Conservation (phyloP, 2,797 vertebrate genomes). For the Falco columbarius region DNA sequence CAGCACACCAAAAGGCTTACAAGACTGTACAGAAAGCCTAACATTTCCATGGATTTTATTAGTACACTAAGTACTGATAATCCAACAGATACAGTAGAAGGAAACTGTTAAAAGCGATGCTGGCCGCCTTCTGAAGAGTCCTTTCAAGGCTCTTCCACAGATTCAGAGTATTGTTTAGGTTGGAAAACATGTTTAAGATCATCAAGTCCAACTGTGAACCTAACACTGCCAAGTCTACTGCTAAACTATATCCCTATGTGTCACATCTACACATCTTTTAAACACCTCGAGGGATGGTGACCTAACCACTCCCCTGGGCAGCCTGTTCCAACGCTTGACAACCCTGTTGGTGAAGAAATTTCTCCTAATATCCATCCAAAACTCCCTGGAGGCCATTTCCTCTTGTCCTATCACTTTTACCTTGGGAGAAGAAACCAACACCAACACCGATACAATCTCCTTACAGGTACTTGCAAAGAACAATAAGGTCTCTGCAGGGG, state of each 20-base stretch:
- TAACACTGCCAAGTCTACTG: background rate
- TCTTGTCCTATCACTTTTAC: background rate
- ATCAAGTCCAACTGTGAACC: background rate
- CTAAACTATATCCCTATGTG: background rate
- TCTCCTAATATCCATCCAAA: background rate
- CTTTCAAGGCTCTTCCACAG: background rate
- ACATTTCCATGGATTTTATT: background rate
- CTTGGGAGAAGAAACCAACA: background rate
- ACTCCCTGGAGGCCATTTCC: background rate
- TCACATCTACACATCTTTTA: background rate
- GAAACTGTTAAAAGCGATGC: background rate
- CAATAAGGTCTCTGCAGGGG: too few relatives aligned
- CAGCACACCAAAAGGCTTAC: background rate
- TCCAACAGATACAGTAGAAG: background rate
- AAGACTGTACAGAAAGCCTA: background rate
- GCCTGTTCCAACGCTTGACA: background rate
- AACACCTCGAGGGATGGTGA: background rate
- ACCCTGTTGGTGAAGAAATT: background rate
- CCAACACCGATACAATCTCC: background rate
- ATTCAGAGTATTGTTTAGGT: background rate
- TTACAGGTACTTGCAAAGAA: background rate
- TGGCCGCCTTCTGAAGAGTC: background rate
- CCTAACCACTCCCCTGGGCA: background rate
- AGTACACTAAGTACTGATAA: background rate
- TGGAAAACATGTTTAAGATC: background rate